Evolutionary conservation across 2,797 vertebrate genomes (phyloP), one percentile per base, ranked within the genome.

Genomic region (Ptychadena robeensis): DNA sequence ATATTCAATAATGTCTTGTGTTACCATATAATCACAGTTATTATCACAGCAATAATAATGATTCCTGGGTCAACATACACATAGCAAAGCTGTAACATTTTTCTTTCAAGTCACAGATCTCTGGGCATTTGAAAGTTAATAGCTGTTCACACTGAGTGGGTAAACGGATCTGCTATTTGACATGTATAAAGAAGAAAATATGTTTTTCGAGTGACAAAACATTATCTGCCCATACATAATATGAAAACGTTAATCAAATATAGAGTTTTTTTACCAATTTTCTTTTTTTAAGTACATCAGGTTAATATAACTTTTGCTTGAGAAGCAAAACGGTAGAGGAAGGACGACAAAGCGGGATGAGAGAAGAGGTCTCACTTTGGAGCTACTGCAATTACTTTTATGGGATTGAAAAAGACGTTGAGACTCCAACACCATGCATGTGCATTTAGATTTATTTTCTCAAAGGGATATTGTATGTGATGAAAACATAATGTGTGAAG

Each of bases 331-430:
- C 12, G 30, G 10, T 1, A 74, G 7, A 5, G n/a, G 9, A 22
- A 74, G 18, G 22, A 7, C n/a, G 18, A 37, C 22, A 70, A 27
- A 31, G 34, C 37, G 53, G 37, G 35, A 64, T 31, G 18, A 67
- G 38, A 82, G 44, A 18, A 61, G 9, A 35, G 48, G 37, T 82
- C 32, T 76, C 64, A 70, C 65, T 44, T 85, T 79, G 86, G 6
- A 83, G 85, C 66, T 85, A 83, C 80, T 85, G 57, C 87, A 88
- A 89, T 86, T 87, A 88, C 44, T 9, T 82, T 63, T 82, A 70
- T 40, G 38, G 73, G 73, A 71, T 82, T 82, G 73, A 44, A 82
- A 73, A 79, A 73, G 76, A 61, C 32, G 31, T 73, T 69, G 44
- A 79, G 69, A 69, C 64, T 79, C 79, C 82, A 84, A 73, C 70